Evolutionary conservation across 2,888 invertebrate genomes (phyloP), one percentile per base, ranked within the genome.

Genomic region (Caenorhabditis wallacei): DNA sequence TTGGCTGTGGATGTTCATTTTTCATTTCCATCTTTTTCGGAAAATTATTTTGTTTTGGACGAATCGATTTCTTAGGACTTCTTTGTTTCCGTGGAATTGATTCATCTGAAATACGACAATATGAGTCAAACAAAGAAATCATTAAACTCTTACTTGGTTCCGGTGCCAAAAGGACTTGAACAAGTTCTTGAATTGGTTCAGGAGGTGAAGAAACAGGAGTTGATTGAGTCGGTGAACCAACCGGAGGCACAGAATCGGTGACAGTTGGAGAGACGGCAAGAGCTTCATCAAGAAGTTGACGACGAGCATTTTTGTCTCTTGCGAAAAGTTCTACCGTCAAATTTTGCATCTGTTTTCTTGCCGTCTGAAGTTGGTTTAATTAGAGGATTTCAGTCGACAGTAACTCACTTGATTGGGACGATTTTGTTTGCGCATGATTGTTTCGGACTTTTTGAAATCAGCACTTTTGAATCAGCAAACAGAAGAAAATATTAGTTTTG

Each of bases 271-370:
- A 54, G 16, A 35, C 63, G 5, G 64, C 35, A 4, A 70, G 48
- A n/a, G 78, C 70, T 8, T 63, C 70, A 35, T 76, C 69, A 48
- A 64, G 26, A 0, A 63, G 51, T 43, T 70, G 78, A 26, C 63
- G 64, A 30, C 76, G 69, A 7, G 61, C 54, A 53, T 61, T 59
- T 18, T 69, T 61, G 54, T 76, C 76, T 51, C 76, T 57, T 13
- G 75, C 57, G 35, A 81, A 81, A 16, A 81, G 57, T 37, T 81
- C 81, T 8, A 75, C 70, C 4, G 81, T 72, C 71, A 76, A 53
- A 57, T 81, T 71, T 57, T 75, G 81, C 81, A 81, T 76, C 61
- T 75, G 81, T 66, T 81, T 81, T 57, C 81, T 56, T 13, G 81
- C 70, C 43, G 69, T 64, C 81, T 81, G 75, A 22, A 75, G 37